phyloP scores from a whole-genome alignment of 2,797 vertebrate species.

The Channallabes apus region DNA sequence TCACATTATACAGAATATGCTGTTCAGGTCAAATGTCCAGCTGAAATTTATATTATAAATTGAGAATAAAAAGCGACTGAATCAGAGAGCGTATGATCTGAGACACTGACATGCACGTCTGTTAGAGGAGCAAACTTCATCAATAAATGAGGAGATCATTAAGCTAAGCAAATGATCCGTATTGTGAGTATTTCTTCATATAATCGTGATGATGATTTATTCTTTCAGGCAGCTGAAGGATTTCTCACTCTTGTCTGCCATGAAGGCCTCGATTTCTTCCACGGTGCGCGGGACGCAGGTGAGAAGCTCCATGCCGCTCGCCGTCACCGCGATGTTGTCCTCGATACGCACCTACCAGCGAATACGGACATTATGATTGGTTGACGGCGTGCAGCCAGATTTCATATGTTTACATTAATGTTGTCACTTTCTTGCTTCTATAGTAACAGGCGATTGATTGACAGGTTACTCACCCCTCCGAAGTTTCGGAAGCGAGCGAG shows the following conservation, averaged over 20 bases:
- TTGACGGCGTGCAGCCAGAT: background rate
- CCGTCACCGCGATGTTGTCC: constrained; percentile 87
- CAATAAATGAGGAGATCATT: background rate
- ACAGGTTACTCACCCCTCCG: constrained; percentile 80
- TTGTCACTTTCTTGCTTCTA: background rate
- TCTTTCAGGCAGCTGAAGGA: constrained; percentile 67
- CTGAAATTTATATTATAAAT: background rate
- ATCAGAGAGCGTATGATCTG: background rate
- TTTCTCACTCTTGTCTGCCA: constrained; percentile 80
- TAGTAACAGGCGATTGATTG: background rate
- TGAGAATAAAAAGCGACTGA: background rate
- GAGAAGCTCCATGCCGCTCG: constrained; percentile 84
- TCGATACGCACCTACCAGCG: constrained; percentile 89
- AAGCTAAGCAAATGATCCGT: background rate
- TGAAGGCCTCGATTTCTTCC: constrained; percentile 91
- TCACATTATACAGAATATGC: background rate
- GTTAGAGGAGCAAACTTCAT: background rate
- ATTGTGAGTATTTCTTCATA: background rate
- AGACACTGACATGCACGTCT: background rate
- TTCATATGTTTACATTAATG: background rate
- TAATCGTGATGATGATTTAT: constrained; percentile 36
- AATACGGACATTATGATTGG: background rate
- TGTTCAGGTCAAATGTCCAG: background rate
- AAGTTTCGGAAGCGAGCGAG: constrained; percentile 85
- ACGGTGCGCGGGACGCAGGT: constrained; percentile 93